phyloP scores from a whole-genome alignment of 2,113 vertebrate species.

The Pachypanchax playfairii region DNA sequence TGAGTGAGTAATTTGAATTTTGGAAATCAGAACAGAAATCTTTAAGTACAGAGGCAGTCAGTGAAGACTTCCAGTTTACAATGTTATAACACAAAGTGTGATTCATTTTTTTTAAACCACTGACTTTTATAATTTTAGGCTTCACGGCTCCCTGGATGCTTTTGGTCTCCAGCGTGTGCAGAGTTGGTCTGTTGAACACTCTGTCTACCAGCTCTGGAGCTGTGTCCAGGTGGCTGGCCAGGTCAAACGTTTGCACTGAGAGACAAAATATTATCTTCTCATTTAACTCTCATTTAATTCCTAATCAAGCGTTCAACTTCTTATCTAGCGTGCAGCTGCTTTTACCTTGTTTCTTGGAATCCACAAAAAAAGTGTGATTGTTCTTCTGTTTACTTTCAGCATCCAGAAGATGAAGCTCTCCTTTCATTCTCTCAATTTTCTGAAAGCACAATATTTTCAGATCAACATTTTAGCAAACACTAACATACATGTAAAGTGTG shows the following conservation, averaged over 20 bases:
- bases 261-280: conserved; percentile 6
- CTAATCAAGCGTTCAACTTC: no score
- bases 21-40: not conserved
- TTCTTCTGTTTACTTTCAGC: conserved; percentile 83
- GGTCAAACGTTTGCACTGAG: conserved; percentile 87
- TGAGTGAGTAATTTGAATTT: not conserved
- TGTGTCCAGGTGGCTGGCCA: conserved; percentile 87
- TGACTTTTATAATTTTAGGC: conserved; percentile 76
- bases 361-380: conserved; percentile 89
- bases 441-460: conserved; percentile 53
- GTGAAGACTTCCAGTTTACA: not conserved
- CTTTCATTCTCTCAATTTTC: conserved; percentile 97
- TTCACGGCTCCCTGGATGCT: conserved; percentile 81
- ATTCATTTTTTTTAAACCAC: not conserved
- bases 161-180: conserved; percentile 84
- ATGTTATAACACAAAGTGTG: not conserved
- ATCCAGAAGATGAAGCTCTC: conserved; percentile 94
- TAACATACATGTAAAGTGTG: no score
- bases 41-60: not conserved
- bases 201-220: conserved; percentile 86
- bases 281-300: no score
- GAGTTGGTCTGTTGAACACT: conserved; percentile 90
- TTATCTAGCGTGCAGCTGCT: no score
- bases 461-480: not conserved
- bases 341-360: conserved; percentile 87